Evolutionary conservation across 2,888 invertebrate species (phyloP), one percentile per base, ranked within the genome.

Genomic region (Acanthopleura granulata): DNA sequence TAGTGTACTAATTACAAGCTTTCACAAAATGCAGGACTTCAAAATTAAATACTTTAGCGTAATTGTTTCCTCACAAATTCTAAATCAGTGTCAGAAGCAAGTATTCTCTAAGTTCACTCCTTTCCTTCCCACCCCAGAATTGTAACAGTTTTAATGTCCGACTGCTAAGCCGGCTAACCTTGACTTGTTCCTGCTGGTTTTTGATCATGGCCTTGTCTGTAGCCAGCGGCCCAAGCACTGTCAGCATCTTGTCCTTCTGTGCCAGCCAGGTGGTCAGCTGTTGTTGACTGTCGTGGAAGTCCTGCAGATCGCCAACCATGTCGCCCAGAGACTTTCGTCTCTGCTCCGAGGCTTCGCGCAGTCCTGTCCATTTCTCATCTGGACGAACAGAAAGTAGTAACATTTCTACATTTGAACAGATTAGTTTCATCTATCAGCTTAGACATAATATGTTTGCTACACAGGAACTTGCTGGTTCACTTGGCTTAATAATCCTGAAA

Each of bases 181-280:
- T 91, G 72, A 92, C 92, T 93, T 97, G 97, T 88, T 97, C 97
- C 25, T 97, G 95, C 93, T 98, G 98, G 57, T 96, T 97, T 88
- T 96, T 95, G 1, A 98, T 96, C 95, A 98, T 96, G 74, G 97
- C 93, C 0, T 97, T 96, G 91, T 99, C 98, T 0, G 97, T 96
- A 0, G 97, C 97, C 85, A 99, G 97, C 0, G 98, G 98, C 25
- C 98, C 98, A 0, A 99, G 92, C 0, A 97, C 98, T 0, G 95
- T 94, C 91, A 99, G 93, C 97, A 99, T 98, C 84, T 96, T 94
- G 86, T 98, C 97, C 91, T 99, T 99, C 81, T 96, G 95, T 49
- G 93, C 93, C 69, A 98, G 92, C 98, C 98, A 99, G 75, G 94
- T 94, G 12, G 94, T 93, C 75, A 98, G 92, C 81, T 86, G 95